Conservation (phyloP, 2,888 invertebrate species). For the Clivina fossor region DNA sequence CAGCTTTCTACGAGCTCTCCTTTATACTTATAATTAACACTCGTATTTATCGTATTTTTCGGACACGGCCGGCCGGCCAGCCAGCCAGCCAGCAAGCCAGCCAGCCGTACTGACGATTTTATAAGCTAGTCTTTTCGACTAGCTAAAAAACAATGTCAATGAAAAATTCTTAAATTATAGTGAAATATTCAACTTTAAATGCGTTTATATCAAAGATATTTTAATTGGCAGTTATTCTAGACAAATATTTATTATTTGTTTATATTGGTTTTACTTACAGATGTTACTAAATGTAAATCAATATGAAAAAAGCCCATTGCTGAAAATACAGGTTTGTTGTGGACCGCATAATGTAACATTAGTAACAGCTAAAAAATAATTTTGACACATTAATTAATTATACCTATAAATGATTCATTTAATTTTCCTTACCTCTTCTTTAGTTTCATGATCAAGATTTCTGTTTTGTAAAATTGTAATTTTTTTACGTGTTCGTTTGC, state of each 20-base stretch:
- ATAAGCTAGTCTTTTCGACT: too few relatives aligned
- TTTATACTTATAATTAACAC: too few relatives aligned
- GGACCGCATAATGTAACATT: slow-evolving; percentile 12
- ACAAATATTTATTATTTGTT: not conserved
- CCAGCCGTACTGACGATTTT: too few relatives aligned
- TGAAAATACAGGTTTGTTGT: not conserved
- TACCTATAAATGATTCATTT: not conserved
- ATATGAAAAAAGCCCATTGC: slow-evolving; percentile 19
- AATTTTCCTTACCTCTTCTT: slow-evolving; percentile 14
- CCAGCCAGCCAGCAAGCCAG: too few relatives aligned
- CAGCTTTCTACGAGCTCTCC: too few relatives aligned
- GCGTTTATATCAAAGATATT: not conserved
- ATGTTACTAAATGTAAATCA: slow-evolving; percentile 24
- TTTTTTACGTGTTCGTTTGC: not conserved
- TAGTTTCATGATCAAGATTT: not conserved
- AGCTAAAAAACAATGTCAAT: too few relatives aligned
- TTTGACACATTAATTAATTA: not conserved
- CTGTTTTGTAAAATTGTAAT: slow-evolving; percentile 7
- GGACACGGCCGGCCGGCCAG: too few relatives aligned
- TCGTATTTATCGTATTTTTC: too few relatives aligned
- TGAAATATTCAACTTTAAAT: not conserved
- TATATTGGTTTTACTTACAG: slow-evolving; percentile 20
- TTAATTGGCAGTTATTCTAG: not conserved
- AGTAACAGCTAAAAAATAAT: slow-evolving; percentile 10
- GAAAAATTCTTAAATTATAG: not conserved